Evolutionary conservation across 2,113 vertebrate genomes (phyloP).

Genomic region (Saguinus midas): DNA sequence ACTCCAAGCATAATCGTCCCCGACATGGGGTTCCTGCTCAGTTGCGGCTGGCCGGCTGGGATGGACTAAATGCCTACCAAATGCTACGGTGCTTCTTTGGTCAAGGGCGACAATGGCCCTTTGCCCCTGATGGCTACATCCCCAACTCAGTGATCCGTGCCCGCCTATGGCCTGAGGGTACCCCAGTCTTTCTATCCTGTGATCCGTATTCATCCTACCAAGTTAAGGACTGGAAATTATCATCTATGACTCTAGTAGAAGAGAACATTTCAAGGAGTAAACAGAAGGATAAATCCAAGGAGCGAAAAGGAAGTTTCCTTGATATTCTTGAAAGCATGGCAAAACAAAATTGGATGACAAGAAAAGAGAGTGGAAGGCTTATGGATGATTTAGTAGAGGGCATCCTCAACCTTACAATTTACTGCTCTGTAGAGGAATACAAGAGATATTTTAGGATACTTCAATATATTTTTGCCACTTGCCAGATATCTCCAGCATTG

Average conservation of each 20-base stretch:
- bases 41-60: conserved; percentile 37
- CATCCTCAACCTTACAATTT: conserved; percentile 59
- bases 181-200: conserved; percentile 28
- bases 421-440: conserved; percentile 46
- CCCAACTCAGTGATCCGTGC: conserved; percentile 79
- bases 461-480: conserved; percentile 27
- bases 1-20: not conserved
- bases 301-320: not conserved
- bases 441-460: conserved; percentile 50
- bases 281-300: not conserved
- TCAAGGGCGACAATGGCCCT: conserved; percentile 51
- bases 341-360: not conserved
- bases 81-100: conserved; percentile 11
- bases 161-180: conserved; percentile 65
- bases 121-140: conserved; percentile 78
- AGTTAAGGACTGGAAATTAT: not conserved
- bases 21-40: not conserved
- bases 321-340: not conserved
- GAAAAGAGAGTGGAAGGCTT: not conserved
- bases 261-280: not conserved
- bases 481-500: not conserved
- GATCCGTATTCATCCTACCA: not conserved
- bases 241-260: not conserved
- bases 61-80: conserved; percentile 9
- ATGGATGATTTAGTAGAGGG: conserved; percentile 14